Base-by-base conservation (phyloP, 2,888 invertebrate genomes). In the Diloba caeruleocephala region DNA sequence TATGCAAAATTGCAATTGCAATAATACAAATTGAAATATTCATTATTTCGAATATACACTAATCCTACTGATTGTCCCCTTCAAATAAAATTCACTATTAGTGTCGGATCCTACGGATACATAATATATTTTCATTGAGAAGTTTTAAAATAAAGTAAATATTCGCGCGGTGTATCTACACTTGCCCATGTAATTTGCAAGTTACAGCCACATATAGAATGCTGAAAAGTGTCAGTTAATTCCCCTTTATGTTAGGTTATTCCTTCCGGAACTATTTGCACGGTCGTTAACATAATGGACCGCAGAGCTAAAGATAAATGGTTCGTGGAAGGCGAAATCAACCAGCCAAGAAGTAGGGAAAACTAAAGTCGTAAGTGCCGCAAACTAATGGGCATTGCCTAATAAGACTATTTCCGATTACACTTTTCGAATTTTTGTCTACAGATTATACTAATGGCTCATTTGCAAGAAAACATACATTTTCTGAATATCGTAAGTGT, bases 241-340 rank as follows among this genome's bases (percentile, higher is more conserved):
- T 79, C 61, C 64, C 66, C 67, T 72, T 68, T 75, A 76, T 71
- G 62, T 69, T 54, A 65, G 72, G 74, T 77, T 83, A 87, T 86
- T 85, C 82, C 83, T 82, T 82, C 78, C 79, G 83, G 83, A 87
- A 84, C 85, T 85, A 86, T 86, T 87, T 79, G 73, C 74, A 66
- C 74, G 75, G 81, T 88, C 88, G 88, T 89, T 89, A 89, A 81
- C 81, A 83, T 87, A 90, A 89, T 88, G 85, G 87, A 80, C 76
- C 82, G 71, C 81, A 73, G 78, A 76, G 81, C 78, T 72, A 76
- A 79, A 88, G 88, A 89, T 87, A 88, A 89, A 89, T 86, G 82
- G 82, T 82, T 77, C 71, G 74, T 71, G 73, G 79, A 81, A 82
- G 81, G 81, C 78, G 82, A 80, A 82, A 81, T 82, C 82, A 81